phyloP scores from a whole-genome alignment of 2,113 vertebrate genomes.

The Ceuthmochares aereus region DNA sequence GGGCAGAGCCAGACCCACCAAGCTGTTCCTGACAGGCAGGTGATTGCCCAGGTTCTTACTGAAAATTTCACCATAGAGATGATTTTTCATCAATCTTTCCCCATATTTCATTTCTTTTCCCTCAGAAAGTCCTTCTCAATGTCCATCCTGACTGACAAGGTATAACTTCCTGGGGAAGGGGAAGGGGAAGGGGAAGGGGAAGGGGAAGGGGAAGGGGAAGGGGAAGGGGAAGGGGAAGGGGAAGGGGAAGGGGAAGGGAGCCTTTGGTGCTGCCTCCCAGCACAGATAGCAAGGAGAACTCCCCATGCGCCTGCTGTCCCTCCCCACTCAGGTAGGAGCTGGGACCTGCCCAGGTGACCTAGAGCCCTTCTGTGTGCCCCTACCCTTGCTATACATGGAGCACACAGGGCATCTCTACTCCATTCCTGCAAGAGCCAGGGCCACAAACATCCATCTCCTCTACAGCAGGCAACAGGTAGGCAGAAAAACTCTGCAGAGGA shows the following conservation, averaged over 20 bases:
- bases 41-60: background rate
- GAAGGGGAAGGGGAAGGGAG: background rate
- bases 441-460: background rate
- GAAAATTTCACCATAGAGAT: background rate
- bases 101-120: background rate
- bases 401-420: rapidly evolving
- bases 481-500: background rate
- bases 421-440: background rate
- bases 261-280: background rate
- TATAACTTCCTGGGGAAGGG: background rate
- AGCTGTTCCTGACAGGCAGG: background rate
- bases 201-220: too few relatives aligned
- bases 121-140: background rate
- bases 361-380: background rate
- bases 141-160: background rate
- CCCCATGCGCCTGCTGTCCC: background rate
- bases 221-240: too few relatives aligned
- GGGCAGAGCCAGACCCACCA: background rate
- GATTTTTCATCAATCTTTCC: background rate
- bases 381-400: background rate
- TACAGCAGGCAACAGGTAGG: background rate
- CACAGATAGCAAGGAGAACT: background rate
- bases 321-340: background rate
- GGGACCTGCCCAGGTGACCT: background rate
- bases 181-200: background rate